phyloP scores from a whole-genome alignment of 2,113 vertebrate genomes.

The Elephantulus edwardii region DNA sequence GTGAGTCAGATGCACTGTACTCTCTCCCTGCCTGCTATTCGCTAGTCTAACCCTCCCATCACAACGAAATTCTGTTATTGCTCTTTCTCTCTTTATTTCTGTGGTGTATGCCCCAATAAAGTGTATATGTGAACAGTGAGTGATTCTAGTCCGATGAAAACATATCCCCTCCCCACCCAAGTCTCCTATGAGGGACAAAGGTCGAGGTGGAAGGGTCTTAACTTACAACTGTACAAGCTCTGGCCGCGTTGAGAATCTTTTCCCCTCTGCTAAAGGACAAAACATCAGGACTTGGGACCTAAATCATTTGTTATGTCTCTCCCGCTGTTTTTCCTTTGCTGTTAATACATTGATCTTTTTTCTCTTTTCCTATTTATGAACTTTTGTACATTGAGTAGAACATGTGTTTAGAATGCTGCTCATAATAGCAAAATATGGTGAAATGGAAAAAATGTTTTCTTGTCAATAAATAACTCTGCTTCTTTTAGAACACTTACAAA shows the following conservation, averaged over 20 bases:
- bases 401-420: conserved; percentile 22
- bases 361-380: conserved; percentile 31
- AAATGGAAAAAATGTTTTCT: conserved; percentile 9
- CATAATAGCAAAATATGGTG: conserved; percentile 34
- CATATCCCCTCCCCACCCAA: background rate
- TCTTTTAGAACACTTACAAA: conserved; percentile 50
- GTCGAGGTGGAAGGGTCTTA: background rate
- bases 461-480: conserved; percentile 34
- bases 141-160: background rate
- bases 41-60: background rate
- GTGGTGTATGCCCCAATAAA: background rate
- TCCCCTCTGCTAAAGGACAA: background rate
- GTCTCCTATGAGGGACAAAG: background rate
- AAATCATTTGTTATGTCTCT: background rate
- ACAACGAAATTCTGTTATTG: background rate
- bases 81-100: background rate
- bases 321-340: background rate
- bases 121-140: background rate
- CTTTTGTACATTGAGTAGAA: background rate
- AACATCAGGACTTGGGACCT: background rate
- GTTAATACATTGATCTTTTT: background rate
- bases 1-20: no score
- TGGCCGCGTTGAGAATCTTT: background rate
- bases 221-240: background rate
- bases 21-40: background rate